These are phyloP conservation scores for Anolis sagrei DNA, from an alignment of 2,113 vertebrate genomes.

Conservation along the genomic window DNA sequence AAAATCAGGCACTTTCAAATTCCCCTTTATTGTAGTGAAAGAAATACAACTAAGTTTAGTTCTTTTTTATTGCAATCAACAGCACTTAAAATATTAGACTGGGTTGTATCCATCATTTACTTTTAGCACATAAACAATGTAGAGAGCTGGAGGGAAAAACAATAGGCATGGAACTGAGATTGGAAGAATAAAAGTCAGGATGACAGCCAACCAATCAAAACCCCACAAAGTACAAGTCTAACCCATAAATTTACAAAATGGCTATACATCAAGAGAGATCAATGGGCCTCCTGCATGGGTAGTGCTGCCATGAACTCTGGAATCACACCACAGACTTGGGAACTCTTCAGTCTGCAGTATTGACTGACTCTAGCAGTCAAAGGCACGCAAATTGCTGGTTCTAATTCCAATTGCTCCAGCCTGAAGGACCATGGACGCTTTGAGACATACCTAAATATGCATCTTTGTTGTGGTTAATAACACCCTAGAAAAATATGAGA, in stretches of 20 bases:
- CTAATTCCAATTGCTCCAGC: slow-evolving; percentile 38
- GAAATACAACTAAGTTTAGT: neutral
- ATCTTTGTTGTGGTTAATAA: fast-evolving
- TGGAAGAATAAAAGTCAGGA: neutral
- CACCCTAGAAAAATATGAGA: neutral
- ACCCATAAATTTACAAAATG: neutral
- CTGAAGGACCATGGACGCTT: neutral
- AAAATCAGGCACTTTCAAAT: neutral
- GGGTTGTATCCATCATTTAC: neutral
- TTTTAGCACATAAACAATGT: neutral
- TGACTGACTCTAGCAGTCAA: too few relatives aligned
- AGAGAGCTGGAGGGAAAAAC: neutral
- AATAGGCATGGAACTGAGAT: neutral
- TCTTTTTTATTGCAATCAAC: neutral
- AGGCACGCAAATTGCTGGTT: neutral
- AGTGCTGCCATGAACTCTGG: too few relatives aligned
- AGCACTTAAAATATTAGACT: neutral
- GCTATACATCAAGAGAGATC: neutral
- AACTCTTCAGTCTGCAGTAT: neutral
- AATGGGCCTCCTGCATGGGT: neutral
- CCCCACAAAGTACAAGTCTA: neutral
- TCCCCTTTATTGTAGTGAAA: neutral
- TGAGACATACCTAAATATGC: slow-evolving; percentile 22
- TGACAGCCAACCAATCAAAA: neutral
- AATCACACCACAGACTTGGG: neutral